Evolutionary conservation across 2,113 vertebrate genomes (phyloP).

Genomic region (Poicephalus gulielmi): DNA sequence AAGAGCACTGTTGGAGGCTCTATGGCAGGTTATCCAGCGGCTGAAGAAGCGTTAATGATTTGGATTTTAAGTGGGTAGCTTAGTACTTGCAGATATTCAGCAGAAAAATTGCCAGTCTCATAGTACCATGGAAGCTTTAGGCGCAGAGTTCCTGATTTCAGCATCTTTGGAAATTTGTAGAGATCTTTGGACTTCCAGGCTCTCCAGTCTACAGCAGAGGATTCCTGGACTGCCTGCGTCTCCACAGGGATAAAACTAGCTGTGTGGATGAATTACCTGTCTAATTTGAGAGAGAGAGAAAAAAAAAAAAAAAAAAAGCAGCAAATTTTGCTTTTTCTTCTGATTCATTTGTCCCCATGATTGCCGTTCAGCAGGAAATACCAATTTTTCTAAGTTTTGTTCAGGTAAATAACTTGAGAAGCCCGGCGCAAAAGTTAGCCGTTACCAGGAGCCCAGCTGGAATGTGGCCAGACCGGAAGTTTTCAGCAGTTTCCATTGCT

Average conservation of each 20-base stretch:
- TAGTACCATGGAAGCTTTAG: not conserved
- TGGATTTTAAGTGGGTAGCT: not conserved
- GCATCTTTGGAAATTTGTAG: not conserved
- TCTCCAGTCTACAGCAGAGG: not conserved
- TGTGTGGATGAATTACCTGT: not conserved
- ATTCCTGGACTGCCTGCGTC: not conserved
- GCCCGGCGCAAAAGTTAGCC: not conserved
- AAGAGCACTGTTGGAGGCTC: not conserved
- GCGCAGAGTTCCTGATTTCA: not conserved
- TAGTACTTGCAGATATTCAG: not conserved
- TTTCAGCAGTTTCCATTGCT: not conserved
- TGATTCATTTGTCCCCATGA: not conserved
- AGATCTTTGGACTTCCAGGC: not conserved
- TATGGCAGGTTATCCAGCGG: not conserved
- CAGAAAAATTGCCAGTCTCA: not conserved
- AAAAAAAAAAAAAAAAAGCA: not conserved
- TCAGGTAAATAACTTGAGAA: not conserved
- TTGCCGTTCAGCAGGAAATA: not conserved
- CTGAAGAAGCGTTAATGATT: not conserved
- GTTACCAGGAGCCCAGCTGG: not conserved
- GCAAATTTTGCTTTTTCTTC: not conserved
- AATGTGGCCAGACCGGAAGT: not conserved
- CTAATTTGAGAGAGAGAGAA: not conserved
- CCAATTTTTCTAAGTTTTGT: not conserved
- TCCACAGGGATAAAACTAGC: not conserved